Evolutionary conservation across 2,888 invertebrate species (phyloP).

Genomic region (Zonitis immaculata): DNA sequence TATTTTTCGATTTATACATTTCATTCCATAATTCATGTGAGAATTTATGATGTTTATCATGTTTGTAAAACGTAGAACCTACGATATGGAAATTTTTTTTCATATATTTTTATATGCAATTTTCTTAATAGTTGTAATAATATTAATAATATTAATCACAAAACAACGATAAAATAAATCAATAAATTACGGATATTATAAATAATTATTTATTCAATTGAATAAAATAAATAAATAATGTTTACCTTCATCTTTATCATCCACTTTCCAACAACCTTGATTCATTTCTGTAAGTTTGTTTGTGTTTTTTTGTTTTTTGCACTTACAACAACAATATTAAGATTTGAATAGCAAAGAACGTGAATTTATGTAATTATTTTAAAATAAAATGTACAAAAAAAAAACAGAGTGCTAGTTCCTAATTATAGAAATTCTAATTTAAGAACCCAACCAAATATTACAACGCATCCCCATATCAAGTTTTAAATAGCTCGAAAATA

Average conservation of each 20-base stretch:
- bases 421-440: conserved; percentile 1
- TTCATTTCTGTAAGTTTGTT: too few species aligned
- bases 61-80: conserved; percentile 24
- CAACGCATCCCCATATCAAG: neutral
- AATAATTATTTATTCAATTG: neutral
- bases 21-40: conserved; percentile 42
- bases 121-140: too few species aligned
- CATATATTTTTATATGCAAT: neutral
- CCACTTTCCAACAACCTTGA: conserved; percentile 46
- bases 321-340: neutral
- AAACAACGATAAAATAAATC: conserved; percentile 1
- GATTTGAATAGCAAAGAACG: neutral
- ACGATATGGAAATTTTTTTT: neutral
- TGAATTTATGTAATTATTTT: conserved; percentile 6
- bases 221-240: too few species aligned
- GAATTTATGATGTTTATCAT: conserved; percentile 42
- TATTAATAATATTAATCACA: too few species aligned
- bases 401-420: neutral
- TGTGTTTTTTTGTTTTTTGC: neutral
- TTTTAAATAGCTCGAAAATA: neutral
- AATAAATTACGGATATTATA: conserved; percentile 8
- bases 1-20: conserved; percentile 36
- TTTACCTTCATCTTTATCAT: conserved; percentile 49
- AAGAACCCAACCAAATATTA: neutral
- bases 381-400: conserved; percentile 3